Evolutionary conservation across 2,113 vertebrate species (phyloP).

Genomic region (Tricholaema leucomelas): DNA sequence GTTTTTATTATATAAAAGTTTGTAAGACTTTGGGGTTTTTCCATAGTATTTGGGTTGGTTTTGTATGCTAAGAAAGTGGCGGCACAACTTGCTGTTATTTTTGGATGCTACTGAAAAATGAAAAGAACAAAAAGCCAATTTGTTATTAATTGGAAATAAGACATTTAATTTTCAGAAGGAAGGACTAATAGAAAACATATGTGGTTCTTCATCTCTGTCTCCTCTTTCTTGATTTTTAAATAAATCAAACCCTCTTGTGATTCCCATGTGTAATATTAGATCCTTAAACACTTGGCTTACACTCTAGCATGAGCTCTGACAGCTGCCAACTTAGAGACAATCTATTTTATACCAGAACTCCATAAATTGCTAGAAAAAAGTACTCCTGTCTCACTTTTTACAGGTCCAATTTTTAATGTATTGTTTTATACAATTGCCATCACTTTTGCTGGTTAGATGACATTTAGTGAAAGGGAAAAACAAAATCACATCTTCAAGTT

Average conservation of each 20-base stretch:
- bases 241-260: conserved; percentile 67
- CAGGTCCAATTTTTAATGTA: neutral
- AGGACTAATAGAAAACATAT: conserved; percentile 66
- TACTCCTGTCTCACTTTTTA: neutral
- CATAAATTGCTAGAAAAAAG: neutral
- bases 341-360: neutral
- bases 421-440: neutral
- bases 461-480: conserved; percentile 11
- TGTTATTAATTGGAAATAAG: conserved; percentile 68
- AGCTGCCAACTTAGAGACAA: conserved; percentile 45
- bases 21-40: neutral
- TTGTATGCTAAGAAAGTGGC: conserved; percentile 51
- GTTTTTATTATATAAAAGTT: neutral
- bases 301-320: conserved; percentile 18
- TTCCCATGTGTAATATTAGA: conserved; percentile 64
- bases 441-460: neutral
- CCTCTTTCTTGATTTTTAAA: conserved; percentile 62
- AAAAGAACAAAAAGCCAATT: conserved; percentile 59
- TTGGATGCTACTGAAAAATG: conserved; percentile 44
- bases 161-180: conserved; percentile 62
- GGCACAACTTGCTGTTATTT: conserved; percentile 55
- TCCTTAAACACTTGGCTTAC: conserved; percentile 54
- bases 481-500: neutral
- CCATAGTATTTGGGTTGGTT: neutral
- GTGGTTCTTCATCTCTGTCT: conserved; percentile 54